phyloP scores from a whole-genome alignment of 2,113 vertebrate genomes.

The Dicerorhinus sumatrensis region DNA sequence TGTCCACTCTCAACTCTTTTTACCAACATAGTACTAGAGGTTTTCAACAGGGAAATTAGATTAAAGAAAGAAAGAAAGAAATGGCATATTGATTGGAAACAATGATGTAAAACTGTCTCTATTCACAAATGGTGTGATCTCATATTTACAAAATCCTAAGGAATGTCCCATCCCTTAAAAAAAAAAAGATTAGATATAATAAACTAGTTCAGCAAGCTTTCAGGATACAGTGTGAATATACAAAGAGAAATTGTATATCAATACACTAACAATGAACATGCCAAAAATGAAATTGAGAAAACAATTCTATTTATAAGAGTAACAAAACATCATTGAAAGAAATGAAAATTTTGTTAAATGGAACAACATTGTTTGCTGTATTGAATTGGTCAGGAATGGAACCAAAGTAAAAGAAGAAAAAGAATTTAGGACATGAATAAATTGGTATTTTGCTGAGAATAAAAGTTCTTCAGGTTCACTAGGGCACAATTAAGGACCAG shows the following conservation, averaged over 20 bases:
- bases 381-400: background rate
- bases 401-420: background rate
- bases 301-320: background rate
- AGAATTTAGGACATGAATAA: background rate
- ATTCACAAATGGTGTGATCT: background rate
- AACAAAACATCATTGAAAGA: background rate
- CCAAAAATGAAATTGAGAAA: background rate
- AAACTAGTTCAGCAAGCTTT: background rate
- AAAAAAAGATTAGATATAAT: background rate
- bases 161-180: background rate
- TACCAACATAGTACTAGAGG: background rate
- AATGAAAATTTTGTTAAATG: background rate
- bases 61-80: background rate
- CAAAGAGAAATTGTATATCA: background rate
- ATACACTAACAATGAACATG: background rate
- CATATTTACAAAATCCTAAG: background rate
- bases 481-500: background rate
- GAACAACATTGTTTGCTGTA: background rate
- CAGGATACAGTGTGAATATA: background rate
- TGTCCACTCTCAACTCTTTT: background rate
- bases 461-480: background rate
- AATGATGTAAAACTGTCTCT: background rate
- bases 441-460: background rate
- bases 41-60: background rate
- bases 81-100: background rate